Evolutionary conservation across 2,797 vertebrate genomes (phyloP), one percentile per base, ranked within the genome.

Genomic region (Enteromius argenteus): DNA sequence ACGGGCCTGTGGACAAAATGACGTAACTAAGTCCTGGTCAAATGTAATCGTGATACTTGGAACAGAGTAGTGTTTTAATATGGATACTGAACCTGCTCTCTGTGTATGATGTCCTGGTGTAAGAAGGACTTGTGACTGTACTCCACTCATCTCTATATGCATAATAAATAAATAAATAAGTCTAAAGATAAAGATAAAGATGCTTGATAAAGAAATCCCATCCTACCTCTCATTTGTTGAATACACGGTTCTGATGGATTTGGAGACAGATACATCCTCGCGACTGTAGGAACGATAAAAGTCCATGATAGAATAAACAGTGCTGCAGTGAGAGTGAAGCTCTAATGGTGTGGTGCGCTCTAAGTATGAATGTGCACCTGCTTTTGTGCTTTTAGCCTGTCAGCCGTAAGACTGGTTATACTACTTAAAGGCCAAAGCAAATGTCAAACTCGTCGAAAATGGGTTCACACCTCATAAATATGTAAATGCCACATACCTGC

Each of bases 301-400:
- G 5, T 67, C 14, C 84, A 90, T 90, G 80, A 78, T 79, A 64
- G 85, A 74, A 62, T 56, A 19, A 75, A 68, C 30, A 62, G 68
- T 15, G 42, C 62, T 46, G 42, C 32, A 30, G 53, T 64, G 62
- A 71, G 44, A 83, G 51, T 35, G 10, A 75, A 35, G 72, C 51
- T 75, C 53, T 67, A 14, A 21, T 60, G 10, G 13, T 69, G 21
- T 10, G 21, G 1, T 56, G 21, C 72, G 81, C 75, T 23, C n/a
- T 32, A 23, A 73, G 64, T 67, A 51, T 23, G 9, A 81, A 32
- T 56, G 21, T 53, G 44, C 93, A 96, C 95, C 95, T 96, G 85
- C 84, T 95, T 81, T 90, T 92, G 94, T 3, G 91, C 81, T 15
- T 90, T 90, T 66, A 90, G 89, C 73, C 81, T 91, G 66, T 92